phyloP scores from a whole-genome alignment of 2,797 vertebrate genomes.

The Streptopelia turtur region DNA sequence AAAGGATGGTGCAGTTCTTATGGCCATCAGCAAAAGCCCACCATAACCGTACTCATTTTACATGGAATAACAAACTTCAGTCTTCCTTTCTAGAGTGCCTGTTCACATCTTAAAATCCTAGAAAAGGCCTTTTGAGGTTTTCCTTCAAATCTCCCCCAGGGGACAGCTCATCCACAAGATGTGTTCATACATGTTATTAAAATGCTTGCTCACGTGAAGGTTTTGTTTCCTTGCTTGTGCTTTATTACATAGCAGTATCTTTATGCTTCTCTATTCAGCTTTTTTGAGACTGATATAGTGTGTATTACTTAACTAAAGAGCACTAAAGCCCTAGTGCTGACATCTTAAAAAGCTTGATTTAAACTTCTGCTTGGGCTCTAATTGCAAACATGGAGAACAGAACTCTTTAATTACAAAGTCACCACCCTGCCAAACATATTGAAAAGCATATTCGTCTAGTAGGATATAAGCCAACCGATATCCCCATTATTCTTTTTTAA shows the following conservation, averaged over 20 bases:
- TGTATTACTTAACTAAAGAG: neutral
- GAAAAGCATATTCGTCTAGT: neutral
- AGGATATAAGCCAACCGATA: neutral
- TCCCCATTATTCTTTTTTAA: neutral
- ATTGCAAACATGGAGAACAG: neutral
- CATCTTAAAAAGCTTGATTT: neutral
- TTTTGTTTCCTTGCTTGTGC: neutral
- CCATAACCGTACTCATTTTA: neutral
- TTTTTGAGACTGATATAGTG: neutral
- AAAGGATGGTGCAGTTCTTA: neutral
- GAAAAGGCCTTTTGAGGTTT: neutral
- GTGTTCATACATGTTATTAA: rapidly evolving
- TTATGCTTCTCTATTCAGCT: neutral
- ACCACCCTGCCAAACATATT: neutral
- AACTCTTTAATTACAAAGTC: neutral
- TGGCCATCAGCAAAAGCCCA: neutral
- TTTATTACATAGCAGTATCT: neutral
- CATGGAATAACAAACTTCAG: neutral
- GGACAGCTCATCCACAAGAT: neutral
- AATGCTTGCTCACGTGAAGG: neutral
- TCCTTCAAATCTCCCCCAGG: neutral
- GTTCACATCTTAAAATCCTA: neutral
- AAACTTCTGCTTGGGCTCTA: neutral
- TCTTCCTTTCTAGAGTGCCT: neutral
- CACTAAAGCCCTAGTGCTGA: neutral